Evolutionary conservation across 2,113 vertebrate genomes (phyloP).

Genomic region (Alces alces): DNA sequence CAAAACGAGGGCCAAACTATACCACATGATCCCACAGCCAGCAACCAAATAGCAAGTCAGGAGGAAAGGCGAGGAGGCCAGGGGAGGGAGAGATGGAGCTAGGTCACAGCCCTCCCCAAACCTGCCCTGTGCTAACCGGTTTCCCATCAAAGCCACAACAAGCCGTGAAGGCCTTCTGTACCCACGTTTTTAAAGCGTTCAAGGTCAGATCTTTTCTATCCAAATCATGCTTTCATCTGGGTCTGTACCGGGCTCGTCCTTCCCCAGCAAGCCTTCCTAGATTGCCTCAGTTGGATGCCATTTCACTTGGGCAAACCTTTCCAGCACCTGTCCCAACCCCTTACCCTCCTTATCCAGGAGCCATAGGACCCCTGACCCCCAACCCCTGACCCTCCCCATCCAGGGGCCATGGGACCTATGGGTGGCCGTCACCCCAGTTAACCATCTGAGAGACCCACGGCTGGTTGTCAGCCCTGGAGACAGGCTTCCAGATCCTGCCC

Average conservation of each 20-base stretch:
- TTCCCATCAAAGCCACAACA: neutral
- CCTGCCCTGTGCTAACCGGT: neutral
- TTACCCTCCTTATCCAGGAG: neutral
- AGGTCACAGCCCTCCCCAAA: neutral
- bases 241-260: neutral
- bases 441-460: neutral
- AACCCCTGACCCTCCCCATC: neutral
- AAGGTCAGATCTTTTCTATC: slow-evolving; percentile 42
- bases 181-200: neutral
- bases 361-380: neutral
- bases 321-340: neutral
- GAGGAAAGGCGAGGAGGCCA: slow-evolving; percentile 24
- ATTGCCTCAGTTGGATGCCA: neutral
- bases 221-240: neutral
- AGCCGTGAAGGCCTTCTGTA: neutral
- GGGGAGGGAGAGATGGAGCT: neutral
- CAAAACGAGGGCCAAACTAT: slow-evolving; percentile 34
- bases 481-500: slow-evolving; percentile 21
- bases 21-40: slow-evolving; percentile 59
- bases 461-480: slow-evolving; percentile 11
- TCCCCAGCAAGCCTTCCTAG: neutral
- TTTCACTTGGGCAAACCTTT: neutral
- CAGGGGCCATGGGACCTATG: neutral
- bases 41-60: slow-evolving; percentile 59
- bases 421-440: neutral